phyloP scores from a whole-genome alignment of 2,797 vertebrate genomes.

The Gallinago stenura region DNA sequence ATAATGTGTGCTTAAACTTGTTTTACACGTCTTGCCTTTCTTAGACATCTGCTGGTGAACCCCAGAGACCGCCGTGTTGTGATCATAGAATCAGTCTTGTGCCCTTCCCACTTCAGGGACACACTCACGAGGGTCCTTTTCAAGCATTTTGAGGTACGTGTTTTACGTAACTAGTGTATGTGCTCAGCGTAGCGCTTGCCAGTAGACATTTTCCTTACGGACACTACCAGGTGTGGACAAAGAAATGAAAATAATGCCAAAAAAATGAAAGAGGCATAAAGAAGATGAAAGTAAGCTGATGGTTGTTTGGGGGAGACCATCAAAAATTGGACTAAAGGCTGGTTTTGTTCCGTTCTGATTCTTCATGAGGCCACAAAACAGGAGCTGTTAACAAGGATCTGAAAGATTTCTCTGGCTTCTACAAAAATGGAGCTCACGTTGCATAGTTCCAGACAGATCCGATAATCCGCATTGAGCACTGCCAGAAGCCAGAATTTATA shows the following conservation, averaged over 20 bases:
- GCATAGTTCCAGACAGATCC: not conserved
- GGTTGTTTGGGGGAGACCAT: not conserved
- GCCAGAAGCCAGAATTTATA: conserved; percentile 16
- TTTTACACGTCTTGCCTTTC: not conserved
- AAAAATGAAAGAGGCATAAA: not conserved
- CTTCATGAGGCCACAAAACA: not conserved
- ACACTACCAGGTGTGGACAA: not conserved
- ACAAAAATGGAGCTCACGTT: not conserved
- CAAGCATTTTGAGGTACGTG: conserved; percentile 95
- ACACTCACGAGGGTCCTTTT: conserved; percentile 96
- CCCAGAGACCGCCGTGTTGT: conserved; percentile 97
- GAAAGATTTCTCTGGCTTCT: not conserved
- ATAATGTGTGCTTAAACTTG: accelerated
- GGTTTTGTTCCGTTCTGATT: not conserved
- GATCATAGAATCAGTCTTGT: conserved; percentile 94
- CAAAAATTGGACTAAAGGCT: not conserved
- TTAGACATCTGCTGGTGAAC: conserved; percentile 95
- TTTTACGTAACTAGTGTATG: not conserved
- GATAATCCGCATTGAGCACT: not conserved
- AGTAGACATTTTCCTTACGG: not conserved
- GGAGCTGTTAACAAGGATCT: not conserved
- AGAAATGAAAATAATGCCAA: not conserved
- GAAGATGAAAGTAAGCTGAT: not conserved
- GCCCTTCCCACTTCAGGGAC: conserved; percentile 97
- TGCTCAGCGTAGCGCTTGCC: not conserved